A percentile compares a stretch with the other conserved stretches of the same genome.
Evolutionary conservation across 2,797 vertebrate genomes (phyloP).

Genomic region (Cheirogaleus major): DNA sequence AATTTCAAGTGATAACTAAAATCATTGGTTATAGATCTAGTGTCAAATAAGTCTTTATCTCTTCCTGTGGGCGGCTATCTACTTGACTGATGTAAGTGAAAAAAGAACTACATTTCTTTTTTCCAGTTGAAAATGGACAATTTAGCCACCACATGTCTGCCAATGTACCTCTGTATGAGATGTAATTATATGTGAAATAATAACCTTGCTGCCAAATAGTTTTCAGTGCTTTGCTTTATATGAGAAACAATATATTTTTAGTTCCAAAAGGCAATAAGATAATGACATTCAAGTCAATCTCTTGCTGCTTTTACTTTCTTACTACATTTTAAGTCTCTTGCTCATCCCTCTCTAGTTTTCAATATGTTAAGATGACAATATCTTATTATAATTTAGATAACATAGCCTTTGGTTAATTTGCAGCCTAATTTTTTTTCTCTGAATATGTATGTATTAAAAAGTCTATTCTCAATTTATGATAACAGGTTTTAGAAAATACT

Average conservation of each 20-base stretch:
- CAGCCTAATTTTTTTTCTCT: conserved; percentile 59
- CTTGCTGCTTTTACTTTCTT: conserved; percentile 71
- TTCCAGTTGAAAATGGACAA: conserved; percentile 82
- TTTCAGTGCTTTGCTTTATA: conserved; percentile 79
- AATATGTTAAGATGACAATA: conserved; percentile 77
- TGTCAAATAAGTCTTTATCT: conserved; percentile 82
- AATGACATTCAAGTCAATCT: conserved; percentile 82
- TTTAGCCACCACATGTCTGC: conserved; percentile 79
- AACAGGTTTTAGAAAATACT: conserved; percentile 74
- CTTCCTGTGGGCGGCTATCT: conserved; percentile 79
- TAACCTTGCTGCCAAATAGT: conserved; percentile 81
- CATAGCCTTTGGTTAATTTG: conserved; percentile 76
- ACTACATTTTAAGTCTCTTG: conserved; percentile 66
- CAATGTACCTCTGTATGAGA: conserved; percentile 74
- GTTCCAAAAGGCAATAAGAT: conserved; percentile 80
- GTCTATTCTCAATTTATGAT: conserved; percentile 73
- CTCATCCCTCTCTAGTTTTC: conserved; percentile 71
- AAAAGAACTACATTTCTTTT: conserved; percentile 78
- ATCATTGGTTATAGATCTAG: conserved; percentile 81
- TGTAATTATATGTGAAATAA: conserved; percentile 82
- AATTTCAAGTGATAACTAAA: conserved; percentile 82
- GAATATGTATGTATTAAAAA: conserved; percentile 71
- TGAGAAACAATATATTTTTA: conserved; percentile 82
- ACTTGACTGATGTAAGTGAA: conserved; percentile 79
- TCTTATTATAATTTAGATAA: conserved; percentile 77